Percentiles rank a stretch among this genome's conserved stretches.
These are phyloP conservation scores for Caenorhabditis doughertyi DNA, from an alignment of 2,888 invertebrate genomes.

Conservation along the genomic window DNA sequence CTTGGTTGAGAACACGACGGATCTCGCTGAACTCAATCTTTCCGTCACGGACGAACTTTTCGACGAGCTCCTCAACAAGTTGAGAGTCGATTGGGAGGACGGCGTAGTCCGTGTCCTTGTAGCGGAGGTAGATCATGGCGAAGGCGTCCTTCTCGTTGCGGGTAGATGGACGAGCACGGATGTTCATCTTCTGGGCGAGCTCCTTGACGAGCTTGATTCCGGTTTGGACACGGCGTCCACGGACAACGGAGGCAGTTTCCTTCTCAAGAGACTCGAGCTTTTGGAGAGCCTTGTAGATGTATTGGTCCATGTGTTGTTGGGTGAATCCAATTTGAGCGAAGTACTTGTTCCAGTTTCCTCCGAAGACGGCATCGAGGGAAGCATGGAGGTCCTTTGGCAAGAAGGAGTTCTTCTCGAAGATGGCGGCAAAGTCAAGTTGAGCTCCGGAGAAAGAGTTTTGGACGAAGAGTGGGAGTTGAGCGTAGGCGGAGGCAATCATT, in stretches of 20 bases:
- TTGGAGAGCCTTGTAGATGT: conserved; percentile 61
- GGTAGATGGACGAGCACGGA: conserved; percentile 63
- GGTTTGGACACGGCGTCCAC: conserved; percentile 65
- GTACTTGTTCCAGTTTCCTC: conserved; percentile 75
- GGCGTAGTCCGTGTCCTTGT: conserved; percentile 77
- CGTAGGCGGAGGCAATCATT: conserved; percentile 55
- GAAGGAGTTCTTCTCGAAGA: conserved; percentile 74
- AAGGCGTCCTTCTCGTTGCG: conserved; percentile 56
- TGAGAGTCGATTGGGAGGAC: conserved; percentile 76
- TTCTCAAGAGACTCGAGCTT: conserved; percentile 58
- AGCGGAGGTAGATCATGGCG: conserved; percentile 71
- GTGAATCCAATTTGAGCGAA: conserved; percentile 70
- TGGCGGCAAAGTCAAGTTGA: conserved; percentile 70
- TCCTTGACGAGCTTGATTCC: conserved; percentile 64
- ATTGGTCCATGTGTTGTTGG: conserved; percentile 74
- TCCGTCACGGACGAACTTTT: conserved; percentile 64
- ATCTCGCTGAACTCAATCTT: conserved; percentile 54
- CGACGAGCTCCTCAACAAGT: conserved; percentile 62
- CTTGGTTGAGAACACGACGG: conserved; percentile 66
- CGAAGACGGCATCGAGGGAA: conserved; percentile 74
- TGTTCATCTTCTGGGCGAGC: conserved; percentile 73
- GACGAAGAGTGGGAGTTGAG: conserved; percentile 72
- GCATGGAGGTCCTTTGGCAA: conserved; percentile 72
- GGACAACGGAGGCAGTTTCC: conserved; percentile 65
- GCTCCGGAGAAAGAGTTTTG: conserved; percentile 68